These are phyloP conservation scores for Nomada fucata DNA, from an alignment of 2,888 invertebrate species.

Conservation along the genomic window DNA sequence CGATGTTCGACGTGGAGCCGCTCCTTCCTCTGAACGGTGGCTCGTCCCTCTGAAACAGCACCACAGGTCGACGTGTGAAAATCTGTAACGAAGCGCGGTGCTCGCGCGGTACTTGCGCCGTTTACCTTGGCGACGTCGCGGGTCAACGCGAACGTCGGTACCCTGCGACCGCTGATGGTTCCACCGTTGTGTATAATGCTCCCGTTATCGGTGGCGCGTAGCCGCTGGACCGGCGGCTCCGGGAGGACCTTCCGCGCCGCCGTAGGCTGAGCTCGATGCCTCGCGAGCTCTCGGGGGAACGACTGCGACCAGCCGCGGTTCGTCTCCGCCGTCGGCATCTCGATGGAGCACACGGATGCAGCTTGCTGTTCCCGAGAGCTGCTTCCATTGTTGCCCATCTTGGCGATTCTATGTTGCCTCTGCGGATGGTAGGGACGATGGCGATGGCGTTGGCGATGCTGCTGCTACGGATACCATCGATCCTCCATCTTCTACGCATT, in stretches of 20 bases:
- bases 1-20: conserved; percentile 75
- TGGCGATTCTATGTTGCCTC: conserved; percentile 20
- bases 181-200: conserved; percentile 93
- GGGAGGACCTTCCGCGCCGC: conserved; percentile 88
- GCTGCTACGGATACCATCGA: conserved; percentile 33
- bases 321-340: conserved; percentile 63
- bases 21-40: conserved; percentile 74
- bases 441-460: no score
- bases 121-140: conserved; percentile 80
- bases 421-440: neutral
- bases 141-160: conserved; percentile 80
- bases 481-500: conserved; percentile 56
- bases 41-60: conserved; percentile 72
- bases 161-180: conserved; percentile 90
- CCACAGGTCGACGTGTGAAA: neutral
- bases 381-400: conserved; percentile 79
- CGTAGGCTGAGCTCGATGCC: conserved; percentile 74
- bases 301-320: conserved; percentile 80
- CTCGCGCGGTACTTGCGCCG: no score
- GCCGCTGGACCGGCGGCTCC: conserved; percentile 87
- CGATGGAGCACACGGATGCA: conserved; percentile 44
- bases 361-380: conserved; percentile 70
- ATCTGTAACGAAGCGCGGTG: neutral
- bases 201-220: conserved; percentile 93
- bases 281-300: conserved; percentile 77